Evolutionary conservation across 2,888 invertebrate genomes (phyloP).

Genomic region (Gibbula magus): DNA sequence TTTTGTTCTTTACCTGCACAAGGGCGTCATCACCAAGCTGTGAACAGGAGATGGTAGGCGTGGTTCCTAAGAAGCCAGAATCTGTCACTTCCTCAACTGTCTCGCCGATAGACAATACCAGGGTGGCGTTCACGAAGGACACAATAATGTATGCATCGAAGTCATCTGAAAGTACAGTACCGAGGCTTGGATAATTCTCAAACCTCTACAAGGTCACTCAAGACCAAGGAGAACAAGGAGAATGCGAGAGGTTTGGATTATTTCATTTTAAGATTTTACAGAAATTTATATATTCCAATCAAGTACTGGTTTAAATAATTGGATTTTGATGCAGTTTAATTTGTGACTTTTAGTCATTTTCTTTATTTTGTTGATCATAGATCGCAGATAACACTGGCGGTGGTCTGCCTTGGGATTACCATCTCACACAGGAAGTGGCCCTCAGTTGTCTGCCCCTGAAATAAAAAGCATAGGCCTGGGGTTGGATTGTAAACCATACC

Average conservation of each 20-base stretch:
- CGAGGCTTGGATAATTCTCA: constrained; percentile 10
- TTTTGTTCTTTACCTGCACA: constrained; percentile 84
- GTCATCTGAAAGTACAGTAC: constrained; percentile 83
- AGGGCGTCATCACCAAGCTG: constrained; percentile 97
- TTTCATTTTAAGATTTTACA: no score
- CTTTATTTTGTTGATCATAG: background rate
- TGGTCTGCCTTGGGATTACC: background rate
- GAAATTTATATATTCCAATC: background rate
- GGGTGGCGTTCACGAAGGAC: constrained; percentile 98
- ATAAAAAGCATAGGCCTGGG: constrained; percentile 62
- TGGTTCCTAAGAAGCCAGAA: constrained; percentile 98
- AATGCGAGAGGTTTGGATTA: background rate
- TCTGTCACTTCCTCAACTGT: constrained; percentile 99
- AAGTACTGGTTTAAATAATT: background rate
- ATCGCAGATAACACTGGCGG: background rate
- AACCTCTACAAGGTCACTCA: background rate
- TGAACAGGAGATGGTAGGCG: constrained; percentile 98
- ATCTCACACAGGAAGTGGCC: constrained; percentile 21
- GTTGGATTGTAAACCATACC: constrained; percentile 47
- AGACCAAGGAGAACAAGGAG: background rate
- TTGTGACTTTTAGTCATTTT: background rate
- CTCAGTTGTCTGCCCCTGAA: constrained; percentile 50
- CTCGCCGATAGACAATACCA: constrained; percentile 98
- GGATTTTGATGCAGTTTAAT: background rate
- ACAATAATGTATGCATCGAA: constrained; percentile 99